A percentile compares a stretch with the other conserved stretches of the same genome.
Evolutionary conservation across 1,140 invertebrate genomes (phyloP).

Genomic region (Batillaria attramentaria): DNA sequence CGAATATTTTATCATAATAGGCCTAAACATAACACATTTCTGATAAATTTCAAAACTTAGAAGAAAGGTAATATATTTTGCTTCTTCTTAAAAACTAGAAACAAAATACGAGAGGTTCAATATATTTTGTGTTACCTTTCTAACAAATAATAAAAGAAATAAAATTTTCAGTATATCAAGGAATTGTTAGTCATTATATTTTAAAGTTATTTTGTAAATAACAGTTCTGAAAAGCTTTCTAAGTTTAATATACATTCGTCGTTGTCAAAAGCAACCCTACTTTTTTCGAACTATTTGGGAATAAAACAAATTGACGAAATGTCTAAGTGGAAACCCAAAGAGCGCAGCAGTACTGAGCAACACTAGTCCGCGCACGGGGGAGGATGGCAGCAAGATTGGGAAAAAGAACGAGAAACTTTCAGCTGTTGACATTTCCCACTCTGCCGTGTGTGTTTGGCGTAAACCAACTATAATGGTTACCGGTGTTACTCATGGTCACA

Average conservation of each 20-base stretch:
- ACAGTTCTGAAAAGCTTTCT: not conserved
- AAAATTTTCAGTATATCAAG: too few relatives aligned
- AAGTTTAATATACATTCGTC: not conserved
- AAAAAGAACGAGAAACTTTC: too few relatives aligned
- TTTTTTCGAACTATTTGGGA: not conserved
- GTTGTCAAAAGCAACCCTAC: not conserved
- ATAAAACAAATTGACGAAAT: not conserved
- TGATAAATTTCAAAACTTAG: not conserved
- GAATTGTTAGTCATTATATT: not conserved
- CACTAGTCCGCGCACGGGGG: too few relatives aligned
- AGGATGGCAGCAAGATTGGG: too few relatives aligned
- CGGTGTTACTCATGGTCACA: too few relatives aligned
- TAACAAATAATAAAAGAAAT: not conserved
- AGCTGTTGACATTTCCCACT: too few relatives aligned
- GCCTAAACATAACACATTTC: not conserved
- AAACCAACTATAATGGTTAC: too few relatives aligned
- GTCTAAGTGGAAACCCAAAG: too few relatives aligned
- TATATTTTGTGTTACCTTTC: too few relatives aligned
- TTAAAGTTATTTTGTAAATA: not conserved
- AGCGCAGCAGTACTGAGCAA: too few relatives aligned
- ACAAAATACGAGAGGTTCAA: too few relatives aligned
- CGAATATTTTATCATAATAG: not conserved
- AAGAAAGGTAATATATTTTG: not conserved
- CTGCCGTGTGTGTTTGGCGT: too few relatives aligned
- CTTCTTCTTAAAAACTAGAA: slow-evolving; percentile 24